A percentile compares a stretch with the other conserved stretches of the same genome.
Conservation (phyloP, 2,888 invertebrate genomes). For the Kuschelorhynchus macadamiae region DNA sequence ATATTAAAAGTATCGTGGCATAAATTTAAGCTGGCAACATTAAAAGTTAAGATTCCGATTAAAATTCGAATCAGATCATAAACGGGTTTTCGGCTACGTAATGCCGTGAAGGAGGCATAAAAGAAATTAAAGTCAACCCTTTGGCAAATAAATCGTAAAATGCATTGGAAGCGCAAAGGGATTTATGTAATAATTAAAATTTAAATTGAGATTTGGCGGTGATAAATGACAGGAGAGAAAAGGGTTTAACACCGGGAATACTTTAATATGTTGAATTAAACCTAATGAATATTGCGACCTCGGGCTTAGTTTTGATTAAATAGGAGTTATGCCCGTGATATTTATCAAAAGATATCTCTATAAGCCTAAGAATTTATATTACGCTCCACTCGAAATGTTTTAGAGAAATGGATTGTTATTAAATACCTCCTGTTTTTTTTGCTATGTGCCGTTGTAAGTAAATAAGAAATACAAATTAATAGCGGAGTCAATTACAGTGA, state of each 20-base stretch:
- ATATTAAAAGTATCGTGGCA: too few relatives aligned
- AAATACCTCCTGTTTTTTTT: too few relatives aligned
- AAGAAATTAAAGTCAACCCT: constrained; percentile 51
- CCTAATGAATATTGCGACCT: constrained; percentile 51
- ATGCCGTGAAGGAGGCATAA: constrained; percentile 39
- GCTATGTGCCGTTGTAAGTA: too few relatives aligned
- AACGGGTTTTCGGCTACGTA: constrained; percentile 35
- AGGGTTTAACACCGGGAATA: constrained; percentile 48
- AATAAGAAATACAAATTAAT: too few relatives aligned
- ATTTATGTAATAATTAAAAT: constrained; percentile 55
- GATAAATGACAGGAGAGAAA: constrained; percentile 51
- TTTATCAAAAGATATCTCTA: constrained; percentile 40
- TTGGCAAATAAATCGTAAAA: constrained; percentile 49
- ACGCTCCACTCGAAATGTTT: constrained; percentile 19
- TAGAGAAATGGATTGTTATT: too few relatives aligned
- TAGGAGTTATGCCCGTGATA: constrained; percentile 34
- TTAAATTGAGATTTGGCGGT: constrained; percentile 53
- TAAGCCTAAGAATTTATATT: constrained; percentile 36
- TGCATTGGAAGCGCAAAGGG: constrained; percentile 47
- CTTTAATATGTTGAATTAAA: constrained; percentile 52
- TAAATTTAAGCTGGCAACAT: not conserved
- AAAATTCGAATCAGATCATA: constrained; percentile 40
- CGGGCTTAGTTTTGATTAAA: constrained; percentile 50
- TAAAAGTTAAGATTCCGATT: constrained; percentile 31
- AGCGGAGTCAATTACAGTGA: too few relatives aligned